A percentile compares a stretch with the other conserved stretches of the same genome.
Conservation (phyloP, 2,888 invertebrate genomes). For the Sepiola atlantica region DNA sequence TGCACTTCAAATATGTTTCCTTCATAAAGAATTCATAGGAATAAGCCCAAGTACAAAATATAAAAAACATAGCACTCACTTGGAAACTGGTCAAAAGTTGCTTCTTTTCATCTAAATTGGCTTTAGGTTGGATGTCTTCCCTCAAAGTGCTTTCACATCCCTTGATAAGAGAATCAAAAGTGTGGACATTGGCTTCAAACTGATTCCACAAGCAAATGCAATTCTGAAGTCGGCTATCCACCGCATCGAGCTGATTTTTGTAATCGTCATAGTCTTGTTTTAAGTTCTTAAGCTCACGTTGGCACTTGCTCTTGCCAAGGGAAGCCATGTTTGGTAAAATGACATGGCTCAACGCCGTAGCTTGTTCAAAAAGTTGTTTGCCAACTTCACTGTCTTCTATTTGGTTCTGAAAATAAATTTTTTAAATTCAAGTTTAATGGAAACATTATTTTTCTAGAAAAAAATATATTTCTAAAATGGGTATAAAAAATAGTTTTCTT, state of each 20-base stretch:
- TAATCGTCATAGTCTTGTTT: slow-evolving; percentile 69
- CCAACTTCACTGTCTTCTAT: not conserved
- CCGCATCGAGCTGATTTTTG: slow-evolving; percentile 63
- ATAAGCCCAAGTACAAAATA: not conserved
- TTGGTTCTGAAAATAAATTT: not conserved
- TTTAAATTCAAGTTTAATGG: not conserved
- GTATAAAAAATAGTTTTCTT: not conserved
- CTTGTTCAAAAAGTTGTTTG: slow-evolving; percentile 62
- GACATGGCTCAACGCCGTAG: slow-evolving; percentile 66
- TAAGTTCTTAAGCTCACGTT: slow-evolving; percentile 67
- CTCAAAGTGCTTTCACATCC: slow-evolving; percentile 90
- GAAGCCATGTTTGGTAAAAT: slow-evolving; percentile 68
- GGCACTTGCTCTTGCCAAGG: slow-evolving; percentile 69
- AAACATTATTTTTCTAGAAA: not conserved
- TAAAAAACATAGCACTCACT: slow-evolving; percentile 76
- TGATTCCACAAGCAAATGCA: slow-evolving; percentile 92
- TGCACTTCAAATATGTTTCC: too few relatives aligned
- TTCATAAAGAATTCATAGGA: too few relatives aligned
- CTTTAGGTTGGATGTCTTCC: slow-evolving; percentile 84
- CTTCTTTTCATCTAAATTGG: slow-evolving; percentile 90
- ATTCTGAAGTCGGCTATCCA: slow-evolving; percentile 79
- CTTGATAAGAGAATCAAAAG: slow-evolving; percentile 87
- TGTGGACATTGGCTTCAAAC: slow-evolving; percentile 89
- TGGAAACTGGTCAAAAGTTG: slow-evolving; percentile 92
- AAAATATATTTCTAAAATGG: not conserved